phyloP scores from a whole-genome alignment of 2,888 invertebrate genomes.

The Lepetodrilus schrolli region DNA sequence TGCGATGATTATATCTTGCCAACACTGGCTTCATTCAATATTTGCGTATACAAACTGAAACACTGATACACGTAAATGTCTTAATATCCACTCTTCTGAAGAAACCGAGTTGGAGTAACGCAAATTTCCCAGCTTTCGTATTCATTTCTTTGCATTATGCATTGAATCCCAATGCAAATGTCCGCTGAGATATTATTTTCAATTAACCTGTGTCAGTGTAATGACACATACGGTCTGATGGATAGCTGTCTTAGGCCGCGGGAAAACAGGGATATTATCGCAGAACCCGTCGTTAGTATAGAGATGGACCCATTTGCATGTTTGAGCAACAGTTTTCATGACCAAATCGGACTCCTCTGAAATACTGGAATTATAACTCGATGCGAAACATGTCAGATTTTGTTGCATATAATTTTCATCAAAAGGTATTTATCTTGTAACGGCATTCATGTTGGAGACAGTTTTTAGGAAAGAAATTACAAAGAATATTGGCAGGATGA shows the following conservation, averaged over 20 bases:
- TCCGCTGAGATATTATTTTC: not conserved
- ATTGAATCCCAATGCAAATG: conserved; percentile 10
- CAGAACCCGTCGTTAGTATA: not conserved
- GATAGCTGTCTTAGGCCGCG: not conserved
- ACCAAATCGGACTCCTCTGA: not conserved
- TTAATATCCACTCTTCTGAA: not conserved
- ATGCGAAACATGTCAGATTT: not conserved
- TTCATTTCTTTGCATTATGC: conserved; percentile 11
- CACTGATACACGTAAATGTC: not conserved
- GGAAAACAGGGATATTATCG: not conserved
- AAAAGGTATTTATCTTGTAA: not conserved
- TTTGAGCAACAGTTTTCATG: conserved; percentile 1
- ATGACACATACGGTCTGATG: not conserved
- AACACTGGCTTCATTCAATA: not conserved
- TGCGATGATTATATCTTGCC: conserved; percentile 1
- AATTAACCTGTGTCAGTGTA: conserved; percentile 1
- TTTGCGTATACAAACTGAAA: not conserved
- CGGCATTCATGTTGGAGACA: not conserved
- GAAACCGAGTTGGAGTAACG: not conserved
- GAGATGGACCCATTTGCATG: not conserved
- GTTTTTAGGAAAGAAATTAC: conserved; percentile 1
- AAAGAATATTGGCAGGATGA: not conserved
- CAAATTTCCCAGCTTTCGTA: not conserved
- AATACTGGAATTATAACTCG: not conserved
- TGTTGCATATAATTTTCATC: not conserved